Evolutionary conservation across 2,888 invertebrate genomes (phyloP).

Genomic region (Dicyrtoma fusca): DNA sequence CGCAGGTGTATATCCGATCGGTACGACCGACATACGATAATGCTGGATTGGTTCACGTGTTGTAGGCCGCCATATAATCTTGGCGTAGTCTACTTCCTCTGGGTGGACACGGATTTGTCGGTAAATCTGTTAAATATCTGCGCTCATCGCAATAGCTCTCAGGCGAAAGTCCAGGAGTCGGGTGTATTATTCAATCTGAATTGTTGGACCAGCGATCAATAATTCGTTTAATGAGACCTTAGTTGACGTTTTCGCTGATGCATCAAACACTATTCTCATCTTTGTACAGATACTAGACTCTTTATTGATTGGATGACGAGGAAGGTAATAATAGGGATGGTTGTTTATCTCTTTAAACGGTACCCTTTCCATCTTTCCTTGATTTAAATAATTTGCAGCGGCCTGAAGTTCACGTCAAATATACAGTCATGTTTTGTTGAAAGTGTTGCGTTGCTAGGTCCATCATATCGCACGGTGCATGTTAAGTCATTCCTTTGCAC

Average conservation of each 20-base stretch:
- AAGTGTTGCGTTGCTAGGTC: too few relatives aligned
- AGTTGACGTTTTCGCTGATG: slow-evolving; percentile 52
- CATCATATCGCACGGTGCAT: too few relatives aligned
- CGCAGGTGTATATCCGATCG: slow-evolving; percentile 58
- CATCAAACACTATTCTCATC: slow-evolving; percentile 58
- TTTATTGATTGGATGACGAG: slow-evolving; percentile 57
- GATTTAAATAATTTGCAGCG: slow-evolving; percentile 44
- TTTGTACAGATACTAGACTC: slow-evolving; percentile 56
- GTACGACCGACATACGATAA: slow-evolving; percentile 55
- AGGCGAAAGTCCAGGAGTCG: slow-evolving; percentile 55
- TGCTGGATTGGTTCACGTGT: slow-evolving; percentile 45
- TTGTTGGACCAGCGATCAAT: slow-evolving; percentile 55
- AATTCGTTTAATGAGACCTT: slow-evolving; percentile 56
- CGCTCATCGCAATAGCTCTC: slow-evolving; percentile 52
- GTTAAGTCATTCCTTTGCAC: too few relatives aligned
- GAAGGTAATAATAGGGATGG: slow-evolving; percentile 49
- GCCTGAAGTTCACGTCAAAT: too few relatives aligned
- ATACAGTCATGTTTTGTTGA: too few relatives aligned
- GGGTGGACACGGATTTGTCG: slow-evolving; percentile 53
- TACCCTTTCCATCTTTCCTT: slow-evolving; percentile 51
- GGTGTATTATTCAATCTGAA: slow-evolving; percentile 49
- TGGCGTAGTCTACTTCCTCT: slow-evolving; percentile 56
- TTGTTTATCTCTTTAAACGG: slow-evolving; percentile 17
- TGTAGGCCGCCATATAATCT: slow-evolving; percentile 58
- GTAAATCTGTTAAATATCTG: slow-evolving; percentile 58